Conservation (phyloP, 2,888 invertebrate species). For the Callyntrura guangdongensis region DNA sequence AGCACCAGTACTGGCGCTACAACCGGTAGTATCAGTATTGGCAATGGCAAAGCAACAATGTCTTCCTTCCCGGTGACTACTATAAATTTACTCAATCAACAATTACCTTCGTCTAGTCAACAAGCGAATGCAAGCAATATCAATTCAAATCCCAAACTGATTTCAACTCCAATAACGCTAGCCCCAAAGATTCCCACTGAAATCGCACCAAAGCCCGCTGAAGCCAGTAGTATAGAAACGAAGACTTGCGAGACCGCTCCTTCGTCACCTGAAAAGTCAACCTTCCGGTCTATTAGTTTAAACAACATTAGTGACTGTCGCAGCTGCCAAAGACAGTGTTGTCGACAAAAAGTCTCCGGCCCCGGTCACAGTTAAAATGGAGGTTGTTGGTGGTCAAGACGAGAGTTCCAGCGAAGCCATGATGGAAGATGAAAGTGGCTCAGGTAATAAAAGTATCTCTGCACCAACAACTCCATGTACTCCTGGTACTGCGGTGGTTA, state of each 20-base stretch:
- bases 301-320: conserved; percentile 82
- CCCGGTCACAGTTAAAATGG: conserved; percentile 63
- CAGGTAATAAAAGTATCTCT: conserved; percentile 10
- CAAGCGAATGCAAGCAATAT: conserved; percentile 63
- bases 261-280: conserved; percentile 43
- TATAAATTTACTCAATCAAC: conserved; percentile 67
- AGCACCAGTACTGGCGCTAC: conserved; percentile 9
- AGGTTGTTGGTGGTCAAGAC: conserved; percentile 58
- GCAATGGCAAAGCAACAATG: conserved; percentile 54
- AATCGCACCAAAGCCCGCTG: conserved; percentile 63
- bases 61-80: conserved; percentile 73
- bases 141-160: conserved; percentile 65
- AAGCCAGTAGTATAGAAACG: neutral
- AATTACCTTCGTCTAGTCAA: conserved; percentile 73
- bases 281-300: conserved; percentile 45
- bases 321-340: conserved; percentile 61
- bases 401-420: conserved; percentile 81
- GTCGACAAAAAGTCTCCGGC: conserved; percentile 23
- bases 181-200: conserved; percentile 65
- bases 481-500: conserved; percentile 41
- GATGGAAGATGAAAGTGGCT: conserved; percentile 64
- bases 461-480: neutral
- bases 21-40: conserved; percentile 30
- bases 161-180: conserved; percentile 53
- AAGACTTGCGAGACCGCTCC: conserved; percentile 32